Conservation (phyloP, 2,797 vertebrate genomes). For the Diplodus puntazzo region DNA sequence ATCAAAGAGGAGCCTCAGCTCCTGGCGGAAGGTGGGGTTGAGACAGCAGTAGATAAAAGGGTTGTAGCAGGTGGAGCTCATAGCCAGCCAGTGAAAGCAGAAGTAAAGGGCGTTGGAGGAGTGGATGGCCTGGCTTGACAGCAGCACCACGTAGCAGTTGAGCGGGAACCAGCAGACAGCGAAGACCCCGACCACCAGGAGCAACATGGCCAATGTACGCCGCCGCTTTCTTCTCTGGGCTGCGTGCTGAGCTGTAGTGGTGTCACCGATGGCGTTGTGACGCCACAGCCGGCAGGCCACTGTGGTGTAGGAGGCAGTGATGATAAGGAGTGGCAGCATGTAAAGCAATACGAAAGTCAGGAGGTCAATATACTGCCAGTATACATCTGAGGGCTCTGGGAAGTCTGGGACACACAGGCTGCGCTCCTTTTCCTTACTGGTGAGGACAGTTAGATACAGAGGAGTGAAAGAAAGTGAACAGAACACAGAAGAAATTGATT, state of each 20-base stretch:
- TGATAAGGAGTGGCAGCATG: slow-evolving; percentile 92
- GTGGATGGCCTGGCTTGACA: slow-evolving; percentile 91
- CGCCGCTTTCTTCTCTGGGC: slow-evolving; percentile 88
- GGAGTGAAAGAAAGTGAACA: not conserved
- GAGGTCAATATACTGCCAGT: slow-evolving; percentile 95
- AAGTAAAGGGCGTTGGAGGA: slow-evolving; percentile 93
- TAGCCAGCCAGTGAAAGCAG: slow-evolving; percentile 94
- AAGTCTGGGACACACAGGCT: slow-evolving; percentile 93
- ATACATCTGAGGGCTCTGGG: slow-evolving; percentile 93
- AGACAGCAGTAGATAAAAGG: slow-evolving; percentile 96
- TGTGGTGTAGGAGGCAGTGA: slow-evolving; percentile 89
- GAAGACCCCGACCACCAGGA: slow-evolving; percentile 91
- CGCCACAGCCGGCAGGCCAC: slow-evolving; percentile 93
- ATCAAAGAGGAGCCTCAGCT: slow-evolving; percentile 88
- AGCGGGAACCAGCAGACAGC: slow-evolving; percentile 93
- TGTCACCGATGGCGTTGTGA: slow-evolving; percentile 90
- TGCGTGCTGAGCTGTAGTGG: slow-evolving; percentile 91
- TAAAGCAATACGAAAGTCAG: slow-evolving; percentile 93
- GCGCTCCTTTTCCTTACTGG: slow-evolving; percentile 88
- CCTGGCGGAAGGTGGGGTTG: slow-evolving; percentile 90
- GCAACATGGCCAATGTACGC: slow-evolving; percentile 92
- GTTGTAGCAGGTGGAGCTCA: slow-evolving; percentile 96
- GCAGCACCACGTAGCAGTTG: slow-evolving; percentile 92
- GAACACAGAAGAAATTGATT: too few species aligned
- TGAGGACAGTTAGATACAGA: not conserved